phyloP scores from a whole-genome alignment of 2,113 vertebrate species.

The Coptodon rendalli region DNA sequence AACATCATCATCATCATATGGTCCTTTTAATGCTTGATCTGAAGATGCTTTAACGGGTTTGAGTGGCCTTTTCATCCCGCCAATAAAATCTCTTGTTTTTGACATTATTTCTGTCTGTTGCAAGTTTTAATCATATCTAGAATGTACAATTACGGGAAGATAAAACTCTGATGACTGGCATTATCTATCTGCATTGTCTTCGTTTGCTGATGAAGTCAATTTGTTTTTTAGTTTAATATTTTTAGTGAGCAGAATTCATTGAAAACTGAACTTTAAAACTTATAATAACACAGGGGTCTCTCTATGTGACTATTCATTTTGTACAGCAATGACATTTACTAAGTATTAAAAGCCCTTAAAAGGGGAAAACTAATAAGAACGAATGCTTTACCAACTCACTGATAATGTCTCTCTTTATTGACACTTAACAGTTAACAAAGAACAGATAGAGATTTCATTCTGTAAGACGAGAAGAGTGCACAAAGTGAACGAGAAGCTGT shows the following conservation, averaged over 20 bases:
- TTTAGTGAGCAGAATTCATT: not conserved
- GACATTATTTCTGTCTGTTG: not conserved
- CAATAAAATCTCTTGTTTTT: accelerated
- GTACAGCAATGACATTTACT: not conserved
- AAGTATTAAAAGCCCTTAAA: not conserved
- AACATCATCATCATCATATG: not conserved
- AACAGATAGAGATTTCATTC: not conserved
- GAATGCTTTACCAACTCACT: not conserved
- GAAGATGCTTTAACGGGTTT: accelerated
- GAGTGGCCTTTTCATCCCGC: not conserved
- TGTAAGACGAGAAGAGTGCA: not conserved
- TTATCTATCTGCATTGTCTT: not conserved
- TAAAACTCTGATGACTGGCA: accelerated
- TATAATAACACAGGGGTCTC: not conserved
- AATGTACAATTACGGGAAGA: not conserved
- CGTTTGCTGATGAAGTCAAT: not conserved
- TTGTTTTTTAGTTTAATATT: not conserved
- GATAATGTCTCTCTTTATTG: not conserved
- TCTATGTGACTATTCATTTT: not conserved
- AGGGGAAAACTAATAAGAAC: not conserved
- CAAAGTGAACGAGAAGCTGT: not conserved
- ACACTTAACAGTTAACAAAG: not conserved
- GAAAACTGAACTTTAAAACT: not conserved
- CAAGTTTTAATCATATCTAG: not conserved
- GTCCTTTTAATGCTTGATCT: not conserved